Percentiles rank a stretch among this genome's conserved stretches.
phyloP scores from a whole-genome alignment of 2,797 vertebrate genomes.

The Muscicapa comitata region DNA sequence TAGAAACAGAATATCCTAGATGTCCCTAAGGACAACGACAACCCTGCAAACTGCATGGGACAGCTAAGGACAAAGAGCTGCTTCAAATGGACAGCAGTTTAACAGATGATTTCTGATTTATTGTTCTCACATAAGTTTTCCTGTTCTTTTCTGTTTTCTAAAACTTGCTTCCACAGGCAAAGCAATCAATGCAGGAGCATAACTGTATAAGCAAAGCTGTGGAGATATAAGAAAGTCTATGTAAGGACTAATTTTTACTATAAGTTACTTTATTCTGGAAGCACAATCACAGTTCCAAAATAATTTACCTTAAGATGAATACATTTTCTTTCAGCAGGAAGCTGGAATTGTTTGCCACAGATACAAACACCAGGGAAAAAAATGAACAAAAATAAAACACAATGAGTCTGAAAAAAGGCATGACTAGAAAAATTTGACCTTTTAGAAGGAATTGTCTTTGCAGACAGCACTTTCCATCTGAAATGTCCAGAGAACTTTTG shows the following conservation, averaged over 20 bases:
- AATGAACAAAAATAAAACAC: background rate
- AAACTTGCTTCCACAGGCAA: background rate
- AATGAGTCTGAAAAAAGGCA: background rate
- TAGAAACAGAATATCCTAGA: background rate
- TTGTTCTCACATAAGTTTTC: fast-evolving
- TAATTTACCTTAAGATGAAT: background rate
- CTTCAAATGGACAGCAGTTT: background rate
- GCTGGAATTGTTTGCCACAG: background rate
- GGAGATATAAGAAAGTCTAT: background rate
- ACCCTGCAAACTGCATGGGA: background rate
- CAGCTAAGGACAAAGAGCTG: background rate
- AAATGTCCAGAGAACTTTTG: background rate
- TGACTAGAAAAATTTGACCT: background rate
- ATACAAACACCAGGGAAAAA: background rate
- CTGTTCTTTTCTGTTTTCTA: background rate
- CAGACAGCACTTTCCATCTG: background rate
- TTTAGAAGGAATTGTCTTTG: background rate
- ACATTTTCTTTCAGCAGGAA: background rate
- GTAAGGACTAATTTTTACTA: background rate
- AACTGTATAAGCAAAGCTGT: background rate
- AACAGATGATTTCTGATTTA: background rate
- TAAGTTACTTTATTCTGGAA: background rate
- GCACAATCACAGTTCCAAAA: background rate
- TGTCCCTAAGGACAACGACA: background rate
- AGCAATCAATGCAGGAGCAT: background rate